Evolutionary conservation across 2,797 vertebrate genomes (phyloP).

Genomic region (Hemibagrus guttatus): DNA sequence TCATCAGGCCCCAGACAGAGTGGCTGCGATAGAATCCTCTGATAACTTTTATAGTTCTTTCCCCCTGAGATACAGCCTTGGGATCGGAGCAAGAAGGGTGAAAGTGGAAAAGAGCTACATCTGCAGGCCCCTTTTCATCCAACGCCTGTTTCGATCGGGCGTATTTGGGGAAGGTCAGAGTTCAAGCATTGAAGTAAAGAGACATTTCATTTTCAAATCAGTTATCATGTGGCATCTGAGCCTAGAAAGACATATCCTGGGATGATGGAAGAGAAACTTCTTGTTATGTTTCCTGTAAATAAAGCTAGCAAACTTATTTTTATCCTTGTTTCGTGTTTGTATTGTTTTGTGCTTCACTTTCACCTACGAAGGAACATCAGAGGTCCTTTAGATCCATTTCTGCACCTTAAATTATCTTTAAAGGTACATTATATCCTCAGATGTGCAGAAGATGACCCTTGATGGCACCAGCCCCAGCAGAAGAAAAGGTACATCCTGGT

Average conservation of each 20-base stretch:
- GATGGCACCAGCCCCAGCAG: background rate
- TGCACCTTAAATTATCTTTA: background rate
- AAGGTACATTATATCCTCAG: background rate
- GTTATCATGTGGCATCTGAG: background rate
- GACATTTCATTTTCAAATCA: conserved; percentile 19
- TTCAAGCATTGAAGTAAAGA: conserved; percentile 12
- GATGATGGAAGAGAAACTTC: background rate
- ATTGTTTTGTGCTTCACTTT: background rate
- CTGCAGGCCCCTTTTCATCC: background rate
- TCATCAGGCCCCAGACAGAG: conserved; percentile 55
- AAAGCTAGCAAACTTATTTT: too few species aligned
- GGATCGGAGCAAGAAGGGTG: conserved; percentile 20
- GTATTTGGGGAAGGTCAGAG: conserved; percentile 16
- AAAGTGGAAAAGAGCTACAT: conserved; percentile 1
- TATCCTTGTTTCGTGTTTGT: background rate
- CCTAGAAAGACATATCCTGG: background rate
- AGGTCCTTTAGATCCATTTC: background rate
- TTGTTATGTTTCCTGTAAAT: background rate
- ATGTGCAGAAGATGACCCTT: background rate
- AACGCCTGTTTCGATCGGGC: background rate
- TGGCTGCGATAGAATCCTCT: conserved; percentile 51
- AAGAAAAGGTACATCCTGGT: background rate
- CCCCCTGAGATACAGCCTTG: conserved; percentile 46
- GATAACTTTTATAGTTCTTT: conserved; percentile 56
- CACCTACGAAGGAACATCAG: background rate